phyloP scores from a whole-genome alignment of 2,888 invertebrate genomes.

The Lymantria dispar region DNA sequence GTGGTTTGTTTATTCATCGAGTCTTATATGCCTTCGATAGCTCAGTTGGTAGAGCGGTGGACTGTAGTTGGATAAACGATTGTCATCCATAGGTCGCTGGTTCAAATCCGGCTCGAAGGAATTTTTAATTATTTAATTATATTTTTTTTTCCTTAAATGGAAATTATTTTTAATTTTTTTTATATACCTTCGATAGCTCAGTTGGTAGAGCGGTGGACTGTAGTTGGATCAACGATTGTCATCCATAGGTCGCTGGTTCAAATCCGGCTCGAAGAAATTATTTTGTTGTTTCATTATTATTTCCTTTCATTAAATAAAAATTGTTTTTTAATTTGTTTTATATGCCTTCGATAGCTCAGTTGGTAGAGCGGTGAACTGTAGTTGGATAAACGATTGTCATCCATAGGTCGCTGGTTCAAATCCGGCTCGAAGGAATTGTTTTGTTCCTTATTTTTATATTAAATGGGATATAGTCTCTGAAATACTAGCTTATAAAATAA shows the following conservation, averaged over 20 bases:
- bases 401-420: constrained; percentile 84
- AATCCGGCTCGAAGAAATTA: constrained; percentile 82
- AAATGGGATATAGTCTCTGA: not conserved
- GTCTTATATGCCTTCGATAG: constrained; percentile 70
- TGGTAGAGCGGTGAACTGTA: constrained; percentile 81
- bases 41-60: constrained; percentile 83
- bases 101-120: constrained; percentile 85
- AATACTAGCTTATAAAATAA: too few relatives aligned
- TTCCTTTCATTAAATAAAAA: constrained; percentile 1
- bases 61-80: constrained; percentile 48
- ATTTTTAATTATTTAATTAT: not conserved
- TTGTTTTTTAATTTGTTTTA: not conserved
- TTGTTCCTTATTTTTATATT: not conserved
- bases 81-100: constrained; percentile 84
- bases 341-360: constrained; percentile 77
- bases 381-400: constrained; percentile 51
- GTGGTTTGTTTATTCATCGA: not conserved
- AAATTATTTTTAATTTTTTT: not conserved
- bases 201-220: constrained; percentile 82
- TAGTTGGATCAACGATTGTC: constrained; percentile 49
- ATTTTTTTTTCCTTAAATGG: constrained; percentile 1
- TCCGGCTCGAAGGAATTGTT: not conserved
- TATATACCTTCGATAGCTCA: constrained; percentile 79
- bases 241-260: constrained; percentile 85
- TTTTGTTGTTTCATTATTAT: not conserved